Percentiles rank a stretch among this genome's conserved stretches.
Conservation (phyloP, 2,113 vertebrate species). For the Cynoglossus semilaevis region DNA sequence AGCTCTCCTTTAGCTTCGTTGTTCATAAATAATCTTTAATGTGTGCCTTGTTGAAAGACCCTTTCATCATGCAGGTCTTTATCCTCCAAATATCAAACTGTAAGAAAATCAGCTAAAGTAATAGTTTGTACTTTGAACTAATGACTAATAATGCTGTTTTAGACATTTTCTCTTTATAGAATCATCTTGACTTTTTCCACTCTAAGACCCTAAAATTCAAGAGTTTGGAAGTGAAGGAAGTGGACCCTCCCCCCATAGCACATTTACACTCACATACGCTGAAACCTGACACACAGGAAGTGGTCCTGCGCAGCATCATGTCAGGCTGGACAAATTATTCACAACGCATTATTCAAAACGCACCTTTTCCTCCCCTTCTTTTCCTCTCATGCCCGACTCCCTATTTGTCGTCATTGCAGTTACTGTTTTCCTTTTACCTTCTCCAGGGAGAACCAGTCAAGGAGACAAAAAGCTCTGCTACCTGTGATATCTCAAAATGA, state of each 20-base stretch:
- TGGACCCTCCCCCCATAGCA: constrained; percentile 53
- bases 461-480: constrained; percentile 62
- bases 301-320: constrained; percentile 79
- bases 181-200: constrained; percentile 19
- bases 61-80: too few relatives aligned
- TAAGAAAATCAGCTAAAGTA: too few relatives aligned
- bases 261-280: constrained; percentile 61
- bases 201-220: constrained; percentile 37
- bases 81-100: too few relatives aligned
- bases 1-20: too few relatives aligned
- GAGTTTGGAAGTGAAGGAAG: constrained; percentile 49
- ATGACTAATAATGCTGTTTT: too few relatives aligned
- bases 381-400: constrained; percentile 21
- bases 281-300: constrained; percentile 84
- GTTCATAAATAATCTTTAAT: too few relatives aligned
- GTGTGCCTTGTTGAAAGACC: too few relatives aligned
- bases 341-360: constrained; percentile 61
- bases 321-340: constrained; percentile 79
- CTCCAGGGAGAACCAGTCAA: constrained; percentile 50
- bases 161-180: too few relatives aligned
- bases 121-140: too few relatives aligned
- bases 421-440: constrained; percentile 64
- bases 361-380: constrained; percentile 43
- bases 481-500: constrained; percentile 74
- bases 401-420: constrained; percentile 27